These are phyloP conservation scores for Alligator mississippiensis DNA, from an alignment of 2,113 vertebrate species.

Conservation along the genomic window DNA sequence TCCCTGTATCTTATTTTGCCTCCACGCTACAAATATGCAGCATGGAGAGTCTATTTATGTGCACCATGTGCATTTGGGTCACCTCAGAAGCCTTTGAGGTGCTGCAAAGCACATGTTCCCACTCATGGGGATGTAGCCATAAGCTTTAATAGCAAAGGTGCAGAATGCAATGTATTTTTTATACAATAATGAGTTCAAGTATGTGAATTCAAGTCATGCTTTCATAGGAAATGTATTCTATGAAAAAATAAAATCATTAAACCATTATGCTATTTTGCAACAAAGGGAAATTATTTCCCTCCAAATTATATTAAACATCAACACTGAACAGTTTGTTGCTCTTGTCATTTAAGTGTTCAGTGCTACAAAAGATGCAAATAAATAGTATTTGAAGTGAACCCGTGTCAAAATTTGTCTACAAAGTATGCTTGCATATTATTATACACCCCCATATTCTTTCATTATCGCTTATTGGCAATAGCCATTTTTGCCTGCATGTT, in stretches of 20 bases:
- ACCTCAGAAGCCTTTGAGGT: too few species aligned
- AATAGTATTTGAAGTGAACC: background rate
- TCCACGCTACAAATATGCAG: too few species aligned
- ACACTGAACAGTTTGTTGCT: background rate
- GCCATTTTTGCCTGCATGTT: accelerated
- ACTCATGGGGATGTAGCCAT: background rate
- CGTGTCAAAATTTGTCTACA: background rate
- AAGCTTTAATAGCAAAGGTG: background rate
- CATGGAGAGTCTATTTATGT: too few species aligned
- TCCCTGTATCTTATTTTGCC: background rate
- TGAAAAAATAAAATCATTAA: background rate
- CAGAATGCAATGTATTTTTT: background rate
- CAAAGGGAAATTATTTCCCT: background rate
- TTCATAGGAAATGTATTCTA: background rate
- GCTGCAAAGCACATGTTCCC: too few species aligned
- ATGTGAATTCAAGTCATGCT: too few species aligned
- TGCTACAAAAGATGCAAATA: background rate
- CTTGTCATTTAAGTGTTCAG: background rate
- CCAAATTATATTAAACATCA: background rate
- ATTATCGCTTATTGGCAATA: background rate
- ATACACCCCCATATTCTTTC: background rate
- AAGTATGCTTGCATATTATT: background rate
- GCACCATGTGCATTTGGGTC: too few species aligned
- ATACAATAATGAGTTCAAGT: background rate
- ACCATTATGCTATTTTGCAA: background rate